These are phyloP conservation scores for Oncorhynchus nerka DNA, from an alignment of 2,113 vertebrate species.

Conservation along the genomic window DNA sequence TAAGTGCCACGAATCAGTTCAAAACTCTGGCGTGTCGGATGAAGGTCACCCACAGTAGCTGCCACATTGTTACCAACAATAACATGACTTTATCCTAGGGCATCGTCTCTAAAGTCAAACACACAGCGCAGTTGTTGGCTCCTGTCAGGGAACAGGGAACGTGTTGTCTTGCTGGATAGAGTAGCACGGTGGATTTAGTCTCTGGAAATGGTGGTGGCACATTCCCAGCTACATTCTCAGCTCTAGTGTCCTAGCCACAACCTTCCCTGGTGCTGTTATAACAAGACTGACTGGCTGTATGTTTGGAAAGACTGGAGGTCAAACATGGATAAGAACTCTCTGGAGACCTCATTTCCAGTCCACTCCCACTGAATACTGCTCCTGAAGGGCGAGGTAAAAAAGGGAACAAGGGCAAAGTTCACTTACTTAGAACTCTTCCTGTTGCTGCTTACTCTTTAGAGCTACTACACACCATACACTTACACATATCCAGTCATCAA, in stretches of 20 bases:
- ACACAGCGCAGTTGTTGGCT: too few species aligned
- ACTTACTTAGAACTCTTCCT: not conserved
- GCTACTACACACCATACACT: not conserved
- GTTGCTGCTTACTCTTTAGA: slow-evolving; percentile 3
- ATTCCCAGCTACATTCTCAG: not conserved
- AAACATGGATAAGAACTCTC: slow-evolving; percentile 44
- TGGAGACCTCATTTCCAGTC: slow-evolving; percentile 27
- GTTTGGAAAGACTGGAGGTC: slow-evolving; percentile 30
- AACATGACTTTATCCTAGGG: slow-evolving; percentile 12
- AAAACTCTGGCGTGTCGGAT: not conserved
- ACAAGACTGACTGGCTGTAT: slow-evolving; percentile 32
- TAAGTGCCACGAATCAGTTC: not conserved
- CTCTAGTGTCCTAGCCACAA: not conserved
- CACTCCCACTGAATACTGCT: slow-evolving; percentile 18
- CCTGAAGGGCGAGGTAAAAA: slow-evolving; percentile 36
- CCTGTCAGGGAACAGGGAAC: too few species aligned
- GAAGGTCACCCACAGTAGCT: slow-evolving; percentile 14
- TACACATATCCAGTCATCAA: not conserved
- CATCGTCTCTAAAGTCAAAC: slow-evolving; percentile 4
- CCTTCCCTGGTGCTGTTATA: not conserved
- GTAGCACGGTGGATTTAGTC: too few species aligned
- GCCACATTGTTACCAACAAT: slow-evolving; percentile 15
- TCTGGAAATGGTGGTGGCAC: too few species aligned
- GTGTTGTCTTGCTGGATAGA: too few species aligned
- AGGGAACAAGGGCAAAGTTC: not conserved